Conservation (phyloP, 2,797 vertebrate species). For the Myiotriccus ornatus region DNA sequence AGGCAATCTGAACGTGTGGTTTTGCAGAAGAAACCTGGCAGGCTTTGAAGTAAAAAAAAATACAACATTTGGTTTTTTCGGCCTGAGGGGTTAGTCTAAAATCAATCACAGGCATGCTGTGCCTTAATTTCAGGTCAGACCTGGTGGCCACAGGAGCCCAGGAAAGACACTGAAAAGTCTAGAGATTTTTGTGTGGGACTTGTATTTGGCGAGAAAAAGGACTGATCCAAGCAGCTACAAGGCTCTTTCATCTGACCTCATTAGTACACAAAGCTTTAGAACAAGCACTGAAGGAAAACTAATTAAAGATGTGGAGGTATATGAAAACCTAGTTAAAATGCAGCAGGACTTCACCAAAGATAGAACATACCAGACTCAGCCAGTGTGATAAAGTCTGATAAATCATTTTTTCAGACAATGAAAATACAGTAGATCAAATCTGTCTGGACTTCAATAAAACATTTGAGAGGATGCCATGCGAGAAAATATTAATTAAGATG, state of each 20-base stretch:
- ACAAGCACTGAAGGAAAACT: neutral
- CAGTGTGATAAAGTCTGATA: neutral
- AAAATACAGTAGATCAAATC: slow-evolving; percentile 18
- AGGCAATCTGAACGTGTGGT: neutral
- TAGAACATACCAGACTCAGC: neutral
- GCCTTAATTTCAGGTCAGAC: neutral
- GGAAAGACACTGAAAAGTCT: neutral
- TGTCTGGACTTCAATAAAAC: slow-evolving; percentile 7
- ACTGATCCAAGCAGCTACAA: neutral
- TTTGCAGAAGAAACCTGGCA: neutral
- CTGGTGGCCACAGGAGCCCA: neutral
- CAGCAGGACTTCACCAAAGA: neutral
- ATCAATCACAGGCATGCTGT: neutral
- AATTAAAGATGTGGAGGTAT: slow-evolving; percentile 6
- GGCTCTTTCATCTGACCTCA: neutral
- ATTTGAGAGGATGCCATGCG: neutral
- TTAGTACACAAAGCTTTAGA: slow-evolving; percentile 1
- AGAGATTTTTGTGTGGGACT: neutral
- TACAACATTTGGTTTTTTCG: neutral
- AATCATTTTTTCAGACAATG: slow-evolving; percentile 15
- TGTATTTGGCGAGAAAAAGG: neutral
- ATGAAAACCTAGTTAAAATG: slow-evolving; percentile 17
- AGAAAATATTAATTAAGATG: slow-evolving; percentile 56
- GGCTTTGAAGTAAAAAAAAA: neutral
- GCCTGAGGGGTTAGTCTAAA: neutral